Base-by-base conservation (phyloP, 1,140 invertebrate species). In the Drosophila takahashii region DNA sequence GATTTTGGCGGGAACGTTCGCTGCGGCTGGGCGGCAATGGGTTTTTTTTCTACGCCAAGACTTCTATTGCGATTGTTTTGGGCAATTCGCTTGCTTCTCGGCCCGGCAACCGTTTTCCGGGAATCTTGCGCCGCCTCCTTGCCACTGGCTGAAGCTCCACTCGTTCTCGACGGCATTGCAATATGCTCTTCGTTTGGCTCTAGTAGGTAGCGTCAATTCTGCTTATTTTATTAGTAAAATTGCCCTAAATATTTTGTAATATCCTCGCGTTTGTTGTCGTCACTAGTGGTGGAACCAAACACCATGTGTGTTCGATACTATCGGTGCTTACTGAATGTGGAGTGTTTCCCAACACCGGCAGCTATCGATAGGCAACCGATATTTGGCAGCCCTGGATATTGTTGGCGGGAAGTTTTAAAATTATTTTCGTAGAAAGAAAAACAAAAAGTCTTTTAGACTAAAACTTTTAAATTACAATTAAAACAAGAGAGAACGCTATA, bases 1-100 rank as follows among this genome's bases (percentile, higher is more conserved):
- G 50, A 56, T 70, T 70, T 70, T 44, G 50, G 64, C 41, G 64
- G 50, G 26, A 74, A 39, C 9, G 71, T 32, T 1, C 39, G 50
- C 50, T 74, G 44, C 11, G 4, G 11, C 13, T 59, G 42, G 3
- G 41, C 4, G 4, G 18, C 16, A 1, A 32, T 3, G 3, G 26
- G 1, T 2, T 58, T 58, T 9, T 29, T 61, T 16, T 61, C 52
- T n/a, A 32, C 59, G 9, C 16, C 18, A n/a, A 27, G 36, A 11
- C 9, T 41, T 7, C 10, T 3, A 15, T 22, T 32, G 10, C 26
- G 13, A 2, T 13, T 51, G 48, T 18, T 51, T 11, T 18, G 10
- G 15, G 48, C 48, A 15, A 50, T 50, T 10, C 16, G 2, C n/a
- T 37, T 47, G 32, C n/a, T 70, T 6, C 37, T 13, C 2, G 48